These are phyloP conservation scores for Troilus luridus DNA, from an alignment of 2,888 invertebrate species.

Conservation along the genomic window DNA sequence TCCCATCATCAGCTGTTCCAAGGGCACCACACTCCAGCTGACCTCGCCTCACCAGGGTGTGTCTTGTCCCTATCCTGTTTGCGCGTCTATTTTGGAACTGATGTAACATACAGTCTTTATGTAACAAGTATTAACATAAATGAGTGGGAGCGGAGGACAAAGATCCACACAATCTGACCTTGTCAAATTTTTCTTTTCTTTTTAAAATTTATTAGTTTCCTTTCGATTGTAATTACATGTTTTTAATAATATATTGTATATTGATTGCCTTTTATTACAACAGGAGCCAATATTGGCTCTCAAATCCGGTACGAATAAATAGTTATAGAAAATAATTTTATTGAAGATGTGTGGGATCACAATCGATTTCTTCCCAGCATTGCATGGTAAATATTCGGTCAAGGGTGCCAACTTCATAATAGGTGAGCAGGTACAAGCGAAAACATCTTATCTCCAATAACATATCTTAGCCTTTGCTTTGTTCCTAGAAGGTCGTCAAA, in stretches of 20 bases:
- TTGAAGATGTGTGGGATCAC: neutral
- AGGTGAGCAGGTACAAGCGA: neutral
- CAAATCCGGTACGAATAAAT: neutral
- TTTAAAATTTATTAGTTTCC: too few relatives aligned
- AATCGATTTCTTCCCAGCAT: neutral
- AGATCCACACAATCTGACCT: too few relatives aligned
- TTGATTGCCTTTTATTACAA: too few relatives aligned
- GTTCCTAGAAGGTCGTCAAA: neutral
- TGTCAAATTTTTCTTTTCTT: too few relatives aligned
- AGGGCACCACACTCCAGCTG: slow-evolving; percentile 6
- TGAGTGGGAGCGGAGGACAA: neutral
- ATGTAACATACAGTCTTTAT: neutral
- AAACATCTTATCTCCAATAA: neutral
- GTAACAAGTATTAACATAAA: neutral
- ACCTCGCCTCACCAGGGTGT: neutral
- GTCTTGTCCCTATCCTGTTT: neutral
- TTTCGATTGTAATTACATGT: too few relatives aligned
- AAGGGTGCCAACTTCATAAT: neutral
- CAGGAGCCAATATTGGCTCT: too few relatives aligned
- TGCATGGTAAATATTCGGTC: neutral
- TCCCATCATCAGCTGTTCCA: slow-evolving; percentile 21
- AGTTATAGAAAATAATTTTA: neutral
- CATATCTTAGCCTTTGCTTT: neutral
- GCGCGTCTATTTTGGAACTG: neutral
- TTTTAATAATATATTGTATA: too few relatives aligned